Evolutionary conservation across 2,113 vertebrate genomes (phyloP).

Genomic region (Siphamia tubifer): DNA sequence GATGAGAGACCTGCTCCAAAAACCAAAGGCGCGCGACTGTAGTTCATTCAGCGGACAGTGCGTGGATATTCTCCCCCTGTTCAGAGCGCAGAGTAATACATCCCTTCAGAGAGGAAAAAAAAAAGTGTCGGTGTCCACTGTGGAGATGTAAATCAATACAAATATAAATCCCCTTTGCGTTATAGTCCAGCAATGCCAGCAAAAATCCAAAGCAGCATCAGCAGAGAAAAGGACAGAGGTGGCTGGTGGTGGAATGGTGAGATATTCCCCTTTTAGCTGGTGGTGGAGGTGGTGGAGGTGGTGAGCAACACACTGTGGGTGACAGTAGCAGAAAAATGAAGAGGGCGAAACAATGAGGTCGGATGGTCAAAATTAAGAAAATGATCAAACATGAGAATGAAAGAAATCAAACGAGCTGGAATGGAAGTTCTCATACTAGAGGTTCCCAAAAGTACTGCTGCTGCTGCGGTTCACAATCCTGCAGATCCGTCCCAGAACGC

Average conservation of each 20-base stretch:
- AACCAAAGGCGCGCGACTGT: constrained; percentile 50
- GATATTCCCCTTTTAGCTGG: constrained; percentile 60
- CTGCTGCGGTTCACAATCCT: constrained; percentile 31
- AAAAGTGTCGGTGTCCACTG: constrained; percentile 40
- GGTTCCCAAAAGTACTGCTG: constrained; percentile 34
- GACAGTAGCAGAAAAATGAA: constrained; percentile 48
- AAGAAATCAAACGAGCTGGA: constrained; percentile 62
- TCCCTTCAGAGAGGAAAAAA: constrained; percentile 59
- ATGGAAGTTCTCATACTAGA: constrained; percentile 76
- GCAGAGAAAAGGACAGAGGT: constrained; percentile 4
- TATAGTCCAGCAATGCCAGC: constrained; percentile 41
- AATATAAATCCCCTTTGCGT: constrained; percentile 71
- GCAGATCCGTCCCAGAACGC: constrained; percentile 54
- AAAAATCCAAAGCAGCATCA: constrained; percentile 59
- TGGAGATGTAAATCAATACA: constrained; percentile 33
- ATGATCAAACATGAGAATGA: constrained; percentile 63
- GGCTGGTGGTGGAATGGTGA: constrained; percentile 34
- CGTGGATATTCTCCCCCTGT: constrained; percentile 47
- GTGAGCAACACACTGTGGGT: constrained; percentile 49
- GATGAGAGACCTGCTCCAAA: constrained; percentile 47
- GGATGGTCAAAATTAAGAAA: constrained; percentile 53
- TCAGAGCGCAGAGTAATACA: constrained; percentile 62
- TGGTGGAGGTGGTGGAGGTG: constrained; percentile 19
- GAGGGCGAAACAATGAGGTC: constrained; percentile 52
- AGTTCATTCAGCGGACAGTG: constrained; percentile 60